A percentile compares a stretch with the other conserved stretches of the same genome.
Evolutionary conservation across 2,113 vertebrate genomes (phyloP).

Genomic region (Clarias batrachus): DNA sequence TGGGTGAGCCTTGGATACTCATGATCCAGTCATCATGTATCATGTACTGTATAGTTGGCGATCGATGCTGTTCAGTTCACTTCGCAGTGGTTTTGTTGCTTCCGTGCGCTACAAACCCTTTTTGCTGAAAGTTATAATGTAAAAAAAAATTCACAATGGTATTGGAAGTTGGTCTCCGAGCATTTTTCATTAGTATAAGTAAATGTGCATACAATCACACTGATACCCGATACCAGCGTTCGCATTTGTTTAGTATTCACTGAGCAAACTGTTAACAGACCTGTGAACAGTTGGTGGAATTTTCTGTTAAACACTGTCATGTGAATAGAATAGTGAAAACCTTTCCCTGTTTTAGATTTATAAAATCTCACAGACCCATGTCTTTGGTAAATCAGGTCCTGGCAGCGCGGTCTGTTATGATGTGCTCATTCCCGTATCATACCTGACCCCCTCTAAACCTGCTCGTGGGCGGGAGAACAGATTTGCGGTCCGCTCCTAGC

Average conservation of each 20-base stretch:
- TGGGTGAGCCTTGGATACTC: too few species aligned
- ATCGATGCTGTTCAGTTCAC: too few species aligned
- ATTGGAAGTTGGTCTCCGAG: neutral
- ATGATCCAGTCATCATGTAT: too few species aligned
- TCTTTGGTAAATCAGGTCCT: neutral
- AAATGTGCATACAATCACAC: neutral
- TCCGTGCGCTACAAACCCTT: neutral
- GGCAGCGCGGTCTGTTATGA: neutral
- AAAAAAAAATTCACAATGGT: neutral
- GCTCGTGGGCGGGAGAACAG: neutral
- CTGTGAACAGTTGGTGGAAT: neutral
- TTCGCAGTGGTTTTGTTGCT: too few species aligned
- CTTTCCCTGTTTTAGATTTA: neutral
- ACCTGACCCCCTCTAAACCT: neutral
- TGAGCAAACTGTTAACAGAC: neutral
- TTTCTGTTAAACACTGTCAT: neutral
- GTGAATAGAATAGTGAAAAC: neutral
- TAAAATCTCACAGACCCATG: neutral
- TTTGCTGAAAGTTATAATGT: neutral
- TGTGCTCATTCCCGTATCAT: too few species aligned
- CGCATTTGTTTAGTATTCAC: neutral
- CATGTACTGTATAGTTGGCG: too few species aligned
- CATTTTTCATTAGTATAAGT: neutral
- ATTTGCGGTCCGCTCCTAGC: neutral
- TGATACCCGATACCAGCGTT: neutral